Base-by-base conservation (phyloP, 2,888 invertebrate species). In the Automeris io region DNA sequence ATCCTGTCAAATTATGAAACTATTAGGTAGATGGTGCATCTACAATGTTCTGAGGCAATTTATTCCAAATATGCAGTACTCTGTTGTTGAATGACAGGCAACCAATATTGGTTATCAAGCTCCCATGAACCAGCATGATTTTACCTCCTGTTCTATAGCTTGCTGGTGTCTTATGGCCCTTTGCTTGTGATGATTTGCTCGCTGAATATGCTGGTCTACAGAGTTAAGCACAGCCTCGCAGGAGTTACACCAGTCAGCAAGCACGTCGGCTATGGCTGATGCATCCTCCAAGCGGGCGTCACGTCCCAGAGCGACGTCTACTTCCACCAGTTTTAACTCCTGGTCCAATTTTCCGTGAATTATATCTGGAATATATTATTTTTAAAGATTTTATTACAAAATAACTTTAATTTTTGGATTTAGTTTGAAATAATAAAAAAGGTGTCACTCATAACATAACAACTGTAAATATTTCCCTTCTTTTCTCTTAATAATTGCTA, bases 271-370 rank as follows among this genome's bases (percentile, higher is more conserved):
- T 34, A 98, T 96, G 40, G 91, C 89, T 7, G 92, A 89, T 0
- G 97, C 91, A 64, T 97, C 95, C 36, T 93, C 94, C 0, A 93
- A 90, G 22, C 93, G 90, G 19, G 98, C 97, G 64, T 99, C 98
- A 11, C 98, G 89, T 0, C 98, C 98, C 22, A 98, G 90, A 0
- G 98, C 96, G 57, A 95, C 97, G 70, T 98, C 98, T 0, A 98
- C 93, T 79, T 98, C 98, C 23, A 98, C 87, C 47, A 94, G 93
- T 53, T 95, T 94, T 73, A 97, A 96, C 65, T 96, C 95, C 72
- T 98, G 98, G 76, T 98, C 98, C 49, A 99, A 82, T 80, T 98
- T 98, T 2, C 98, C 98, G 53, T 95, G 95, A 54, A 98, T 96
- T 51, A 98, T 95, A 70, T 96, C 96, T 92, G 77, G 0, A 86